These are phyloP conservation scores for Triplophysa bombifrons DNA, from an alignment of 2,797 vertebrate species.

Conservation along the genomic window DNA sequence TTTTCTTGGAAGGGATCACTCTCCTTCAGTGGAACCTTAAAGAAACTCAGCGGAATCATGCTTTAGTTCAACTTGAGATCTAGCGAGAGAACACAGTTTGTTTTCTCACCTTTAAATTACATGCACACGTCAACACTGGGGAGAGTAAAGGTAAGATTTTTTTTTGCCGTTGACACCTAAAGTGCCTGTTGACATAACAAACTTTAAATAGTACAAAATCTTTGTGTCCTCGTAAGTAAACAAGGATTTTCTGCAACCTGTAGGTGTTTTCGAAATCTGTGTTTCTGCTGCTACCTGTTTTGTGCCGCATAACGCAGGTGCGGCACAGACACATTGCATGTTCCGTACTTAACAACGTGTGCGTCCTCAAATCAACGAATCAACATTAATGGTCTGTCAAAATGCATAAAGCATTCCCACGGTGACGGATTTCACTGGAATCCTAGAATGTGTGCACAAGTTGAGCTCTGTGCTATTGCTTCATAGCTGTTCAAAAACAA, in stretches of 20 bases:
- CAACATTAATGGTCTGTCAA: slow-evolving; percentile 18
- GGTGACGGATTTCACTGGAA: slow-evolving; percentile 1
- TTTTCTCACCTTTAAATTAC: slow-evolving; percentile 48
- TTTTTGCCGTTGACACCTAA: slow-evolving; percentile 5
- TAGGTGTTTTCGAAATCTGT: slow-evolving; percentile 8
- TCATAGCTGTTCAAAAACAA: not conserved
- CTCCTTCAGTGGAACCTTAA: slow-evolving; percentile 58
- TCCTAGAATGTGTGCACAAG: slow-evolving; percentile 3
- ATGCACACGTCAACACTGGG: slow-evolving; percentile 38
- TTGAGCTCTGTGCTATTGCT: not conserved
- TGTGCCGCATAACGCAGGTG: not conserved
- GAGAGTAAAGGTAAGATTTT: slow-evolving; percentile 54
- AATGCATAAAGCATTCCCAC: not conserved
- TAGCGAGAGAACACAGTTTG: slow-evolving; percentile 35
- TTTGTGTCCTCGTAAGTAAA: not conserved
- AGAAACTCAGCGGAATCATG: slow-evolving; percentile 64
- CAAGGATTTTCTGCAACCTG: slow-evolving; percentile 29
- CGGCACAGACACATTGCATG: slow-evolving; percentile 2
- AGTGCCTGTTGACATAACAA: slow-evolving; percentile 10
- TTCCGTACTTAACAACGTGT: not conserved
- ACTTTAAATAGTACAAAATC: too few species aligned
- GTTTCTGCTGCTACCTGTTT: not conserved
- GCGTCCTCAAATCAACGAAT: slow-evolving; percentile 22
- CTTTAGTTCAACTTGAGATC: slow-evolving; percentile 61
- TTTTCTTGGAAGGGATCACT: slow-evolving; percentile 65